Base-by-base conservation (phyloP, 2,797 vertebrate species). In the Acanthis flammea region DNA sequence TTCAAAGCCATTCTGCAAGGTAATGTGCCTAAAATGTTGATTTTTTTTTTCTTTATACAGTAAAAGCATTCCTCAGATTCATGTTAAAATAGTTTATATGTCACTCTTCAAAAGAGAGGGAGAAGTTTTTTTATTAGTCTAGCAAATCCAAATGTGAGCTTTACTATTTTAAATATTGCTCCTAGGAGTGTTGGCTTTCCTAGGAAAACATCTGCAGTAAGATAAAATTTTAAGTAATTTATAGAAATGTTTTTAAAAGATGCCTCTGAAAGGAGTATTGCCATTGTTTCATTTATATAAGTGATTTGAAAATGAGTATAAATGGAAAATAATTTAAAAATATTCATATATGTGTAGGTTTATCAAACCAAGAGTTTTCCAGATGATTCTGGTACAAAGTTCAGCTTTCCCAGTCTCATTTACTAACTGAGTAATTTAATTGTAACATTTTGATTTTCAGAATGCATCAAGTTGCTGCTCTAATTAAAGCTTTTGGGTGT, bases 81-180 rank as follows among this genome's bases (percentile, higher is more conserved):
- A 72, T 44, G 95, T 87, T 86, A 73, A 91, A 95, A 92, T 95
- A 82, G 78, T 91, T 86, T 68, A 75, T 90, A 92, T 80, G 75
- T 93, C 80, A 76, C 74, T 96, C 90, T 95, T 83, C 53, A 84
- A 86, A 95, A 76, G 37, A 57, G 41, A 79, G 53, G 81, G 75
- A 87, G 19, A 14, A 83, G 28, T 41, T 83, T 96, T 96, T 92
- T 80, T 75, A 73, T 90, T 93, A 85, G 63, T 68, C 47, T 63
- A 61, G 51, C 76, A 93, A 91, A 89, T 82, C 82, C 77, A 94
- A 94, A 70, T 94, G 62, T 96, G 77, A 61, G 63, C n/a, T 86
- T 96, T 93, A 94, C 41, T 73, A 76, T 92, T 94, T 86, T 96
- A 95, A 96, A 92, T 94, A 94, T 92, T 95, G 44, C 86, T 94